These are phyloP conservation scores for Hetaerina titia DNA, from an alignment of 2,888 invertebrate species.

Conservation along the genomic window DNA sequence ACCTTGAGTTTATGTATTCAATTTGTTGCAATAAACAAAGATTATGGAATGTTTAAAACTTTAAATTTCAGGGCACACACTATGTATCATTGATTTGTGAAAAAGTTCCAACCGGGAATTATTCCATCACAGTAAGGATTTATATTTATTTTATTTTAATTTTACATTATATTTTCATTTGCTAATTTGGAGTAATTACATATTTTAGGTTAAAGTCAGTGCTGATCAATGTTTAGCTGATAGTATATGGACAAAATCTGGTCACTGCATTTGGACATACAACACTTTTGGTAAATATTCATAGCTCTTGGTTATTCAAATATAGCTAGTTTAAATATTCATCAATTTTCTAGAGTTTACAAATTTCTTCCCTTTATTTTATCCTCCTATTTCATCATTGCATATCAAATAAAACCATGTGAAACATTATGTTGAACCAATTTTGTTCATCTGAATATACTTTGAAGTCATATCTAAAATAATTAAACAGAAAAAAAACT, in stretches of 20 bases:
- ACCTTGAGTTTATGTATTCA: neutral
- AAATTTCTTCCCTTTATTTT: too few relatives aligned
- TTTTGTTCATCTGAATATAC: too few relatives aligned
- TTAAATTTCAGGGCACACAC: neutral
- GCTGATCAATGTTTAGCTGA: neutral
- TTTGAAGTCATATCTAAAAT: too few relatives aligned
- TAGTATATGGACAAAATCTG: neutral
- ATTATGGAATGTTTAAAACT: neutral
- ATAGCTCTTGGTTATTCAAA: too few relatives aligned
- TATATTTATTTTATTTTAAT: neutral
- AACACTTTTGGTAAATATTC: neutral
- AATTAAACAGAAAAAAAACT: too few relatives aligned
- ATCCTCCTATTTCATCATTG: too few relatives aligned
- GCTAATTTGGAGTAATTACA: neutral
- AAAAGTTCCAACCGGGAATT: neutral
- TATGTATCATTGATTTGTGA: neutral
- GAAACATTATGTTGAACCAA: too few relatives aligned
- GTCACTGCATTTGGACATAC: neutral
- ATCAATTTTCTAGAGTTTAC: too few relatives aligned
- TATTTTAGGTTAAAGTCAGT: neutral
- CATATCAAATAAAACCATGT: too few relatives aligned
- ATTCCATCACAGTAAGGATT: neutral
- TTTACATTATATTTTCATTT: neutral
- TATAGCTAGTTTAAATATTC: too few relatives aligned
- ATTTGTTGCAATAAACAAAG: neutral